Percentiles rank a stretch among this genome's conserved stretches.
Conservation (phyloP, 1,140 invertebrate genomes). For the Drosophila aff. region DNA sequence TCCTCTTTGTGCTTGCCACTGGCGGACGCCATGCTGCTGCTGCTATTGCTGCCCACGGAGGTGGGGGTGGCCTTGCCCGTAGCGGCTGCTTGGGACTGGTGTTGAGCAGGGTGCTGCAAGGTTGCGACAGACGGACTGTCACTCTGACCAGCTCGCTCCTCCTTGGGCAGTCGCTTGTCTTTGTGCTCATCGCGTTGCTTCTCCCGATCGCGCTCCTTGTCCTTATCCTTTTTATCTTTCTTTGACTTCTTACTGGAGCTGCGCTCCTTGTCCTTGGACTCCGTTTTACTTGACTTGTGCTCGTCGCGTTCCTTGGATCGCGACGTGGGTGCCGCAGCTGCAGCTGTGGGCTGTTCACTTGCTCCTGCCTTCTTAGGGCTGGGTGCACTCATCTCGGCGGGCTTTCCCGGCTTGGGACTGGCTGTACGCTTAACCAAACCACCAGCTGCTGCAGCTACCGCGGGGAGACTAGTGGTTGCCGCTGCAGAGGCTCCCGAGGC, state of each 20-base stretch:
- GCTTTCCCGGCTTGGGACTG: constrained; percentile 85
- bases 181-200: constrained; percentile 77
- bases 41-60: constrained; percentile 64
- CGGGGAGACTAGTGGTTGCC: constrained; percentile 1
- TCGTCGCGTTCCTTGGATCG: constrained; percentile 83
- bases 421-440: constrained; percentile 86
- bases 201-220: constrained; percentile 86
- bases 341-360: constrained; percentile 14
- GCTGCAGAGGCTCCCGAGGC: constrained; percentile 2
- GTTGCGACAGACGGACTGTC: constrained; percentile 50
- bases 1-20: constrained; percentile 58
- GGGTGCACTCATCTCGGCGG: constrained; percentile 58
- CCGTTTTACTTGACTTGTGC: constrained; percentile 72
- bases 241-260: constrained; percentile 86
- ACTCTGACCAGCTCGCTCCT: constrained; percentile 59
- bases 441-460: constrained; percentile 1
- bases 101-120: constrained; percentile 4
- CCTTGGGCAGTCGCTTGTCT: constrained; percentile 83
- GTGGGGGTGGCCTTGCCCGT: constrained; percentile 69
- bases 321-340: constrained; percentile 18
- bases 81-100: constrained; percentile 18
- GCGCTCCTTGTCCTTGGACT: constrained; percentile 85
- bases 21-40: constrained; percentile 44
- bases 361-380: constrained; percentile 55
- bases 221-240: constrained; percentile 85